A percentile compares a stretch with the other conserved stretches of the same genome.
Conservation (phyloP, 2,888 invertebrate species). For the Idaea biselata region DNA sequence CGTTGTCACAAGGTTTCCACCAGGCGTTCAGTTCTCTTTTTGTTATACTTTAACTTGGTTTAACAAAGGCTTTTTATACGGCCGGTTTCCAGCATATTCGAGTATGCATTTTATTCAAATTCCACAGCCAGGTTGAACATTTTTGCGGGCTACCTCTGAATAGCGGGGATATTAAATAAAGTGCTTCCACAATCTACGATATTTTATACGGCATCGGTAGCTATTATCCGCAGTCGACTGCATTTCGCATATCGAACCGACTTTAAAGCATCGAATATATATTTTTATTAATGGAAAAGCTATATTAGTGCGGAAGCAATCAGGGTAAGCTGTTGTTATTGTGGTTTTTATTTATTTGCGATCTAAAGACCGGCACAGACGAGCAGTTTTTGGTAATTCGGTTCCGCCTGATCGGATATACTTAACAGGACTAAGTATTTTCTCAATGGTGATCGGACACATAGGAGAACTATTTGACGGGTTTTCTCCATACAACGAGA, state of each 20-base stretch:
- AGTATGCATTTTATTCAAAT: slow-evolving; percentile 9
- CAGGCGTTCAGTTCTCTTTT: too few relatives aligned
- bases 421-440: too few relatives aligned
- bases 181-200: slow-evolving; percentile 19
- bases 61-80: too few relatives aligned
- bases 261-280: slow-evolving; percentile 7
- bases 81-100: background rate
- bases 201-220: slow-evolving; percentile 12
- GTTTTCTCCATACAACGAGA: too few relatives aligned
- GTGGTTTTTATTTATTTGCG: background rate
- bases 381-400: too few relatives aligned
- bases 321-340: background rate
- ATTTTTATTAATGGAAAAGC: background rate
- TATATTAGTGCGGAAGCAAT: background rate
- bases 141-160: slow-evolving; percentile 11
- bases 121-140: slow-evolving; percentile 2
- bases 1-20: too few relatives aligned
- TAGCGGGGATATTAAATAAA: slow-evolving; percentile 21
- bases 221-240: slow-evolving; percentile 24
- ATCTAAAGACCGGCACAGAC: too few relatives aligned
- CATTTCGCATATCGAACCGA: slow-evolving; percentile 22
- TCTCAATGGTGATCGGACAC: too few relatives aligned
- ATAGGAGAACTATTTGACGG: too few relatives aligned
- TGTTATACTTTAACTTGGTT: too few relatives aligned
- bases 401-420: too few relatives aligned